Evolutionary conservation across 2,888 invertebrate genomes (phyloP).

Genomic region (Malthinus flaveolus): DNA sequence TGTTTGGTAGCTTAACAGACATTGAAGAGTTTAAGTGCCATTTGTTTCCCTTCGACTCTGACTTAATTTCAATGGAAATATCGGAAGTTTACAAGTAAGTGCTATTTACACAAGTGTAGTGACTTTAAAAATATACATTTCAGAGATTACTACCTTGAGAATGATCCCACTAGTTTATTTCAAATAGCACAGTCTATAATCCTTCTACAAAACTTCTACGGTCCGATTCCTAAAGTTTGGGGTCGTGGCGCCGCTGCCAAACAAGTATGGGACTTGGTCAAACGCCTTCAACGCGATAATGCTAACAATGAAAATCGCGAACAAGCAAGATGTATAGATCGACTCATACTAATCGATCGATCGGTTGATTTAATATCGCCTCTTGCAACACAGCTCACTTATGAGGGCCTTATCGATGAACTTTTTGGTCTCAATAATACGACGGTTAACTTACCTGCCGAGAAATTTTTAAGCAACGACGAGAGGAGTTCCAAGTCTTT

Average conservation of each 20-base stretch:
- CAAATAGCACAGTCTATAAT: conserved; percentile 86
- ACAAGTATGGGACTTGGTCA: conserved; percentile 86
- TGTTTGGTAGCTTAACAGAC: conserved; percentile 73
- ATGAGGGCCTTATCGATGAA: conserved; percentile 97
- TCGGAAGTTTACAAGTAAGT: conserved; percentile 73
- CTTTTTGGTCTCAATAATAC: conserved; percentile 83
- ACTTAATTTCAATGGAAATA: conserved; percentile 91
- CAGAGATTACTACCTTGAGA: conserved; percentile 84
- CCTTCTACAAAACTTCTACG: conserved; percentile 84
- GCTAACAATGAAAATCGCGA: conserved; percentile 57
- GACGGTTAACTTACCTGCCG: conserved; percentile 82
- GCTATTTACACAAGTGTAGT: not conserved
- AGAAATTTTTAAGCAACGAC: conserved; percentile 75
- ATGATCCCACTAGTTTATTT: conserved; percentile 86
- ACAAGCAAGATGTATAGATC: conserved; percentile 69
- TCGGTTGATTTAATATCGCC: conserved; percentile 90
- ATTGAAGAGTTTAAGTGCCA: conserved; percentile 87
- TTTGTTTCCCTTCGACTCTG: conserved; percentile 88
- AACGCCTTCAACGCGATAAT: conserved; percentile 70
- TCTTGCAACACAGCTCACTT: conserved; percentile 92
- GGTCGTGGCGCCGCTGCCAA: conserved; percentile 89
- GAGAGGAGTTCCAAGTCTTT: conserved; percentile 63
- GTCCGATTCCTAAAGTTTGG: conserved; percentile 84
- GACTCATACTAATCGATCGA: conserved; percentile 87
- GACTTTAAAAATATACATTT: conserved; percentile 30